Percentiles rank a stretch among this genome's conserved stretches.
Evolutionary conservation across 2,797 vertebrate genomes (phyloP).

Genomic region (Muscicapa striata): DNA sequence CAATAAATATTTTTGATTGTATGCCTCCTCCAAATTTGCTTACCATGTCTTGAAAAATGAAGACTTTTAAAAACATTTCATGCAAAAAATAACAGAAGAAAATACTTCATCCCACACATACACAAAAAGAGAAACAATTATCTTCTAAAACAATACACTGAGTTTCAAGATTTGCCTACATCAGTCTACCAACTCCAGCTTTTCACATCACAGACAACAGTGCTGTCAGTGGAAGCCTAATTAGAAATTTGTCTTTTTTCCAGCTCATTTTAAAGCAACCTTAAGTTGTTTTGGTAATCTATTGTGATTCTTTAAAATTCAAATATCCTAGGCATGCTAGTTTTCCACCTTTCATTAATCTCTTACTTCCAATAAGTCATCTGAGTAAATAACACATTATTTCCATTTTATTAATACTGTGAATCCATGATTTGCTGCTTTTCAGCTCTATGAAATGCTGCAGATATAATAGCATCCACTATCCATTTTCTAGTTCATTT

Average conservation of each 20-base stretch:
- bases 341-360: background rate
- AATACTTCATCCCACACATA: background rate
- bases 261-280: background rate
- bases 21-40: fast-evolving
- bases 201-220: background rate
- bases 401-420: background rate
- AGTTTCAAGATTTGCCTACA: background rate
- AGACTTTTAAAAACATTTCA: background rate
- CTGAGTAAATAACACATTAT: background rate
- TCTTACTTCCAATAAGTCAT: background rate
- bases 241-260: background rate
- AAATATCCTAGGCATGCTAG: background rate
- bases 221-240: background rate
- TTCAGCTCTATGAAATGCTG: background rate
- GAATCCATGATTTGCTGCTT: background rate
- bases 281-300: background rate
- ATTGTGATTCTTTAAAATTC: background rate
- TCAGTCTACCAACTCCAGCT: background rate
- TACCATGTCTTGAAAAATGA: background rate
- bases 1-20: background rate
- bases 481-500: background rate
- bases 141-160: background rate
- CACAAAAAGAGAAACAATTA: background rate
- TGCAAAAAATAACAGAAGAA: background rate
- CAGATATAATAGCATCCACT: background rate